Conservation (phyloP, 2,888 invertebrate species). For the Archips xylosteana region DNA sequence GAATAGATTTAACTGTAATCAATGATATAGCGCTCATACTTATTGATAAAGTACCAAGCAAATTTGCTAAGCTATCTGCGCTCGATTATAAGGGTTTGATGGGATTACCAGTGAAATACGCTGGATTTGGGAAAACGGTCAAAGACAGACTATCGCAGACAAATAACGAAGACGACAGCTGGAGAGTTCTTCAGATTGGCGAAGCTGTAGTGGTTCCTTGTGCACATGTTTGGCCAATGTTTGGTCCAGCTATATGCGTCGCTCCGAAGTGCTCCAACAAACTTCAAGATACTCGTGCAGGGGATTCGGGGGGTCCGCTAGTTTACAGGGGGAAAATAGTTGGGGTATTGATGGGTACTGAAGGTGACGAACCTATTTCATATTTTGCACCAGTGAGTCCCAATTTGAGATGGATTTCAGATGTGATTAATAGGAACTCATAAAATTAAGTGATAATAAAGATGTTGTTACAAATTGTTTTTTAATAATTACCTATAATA, state of each 20-base stretch:
- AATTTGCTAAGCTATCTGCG: background rate
- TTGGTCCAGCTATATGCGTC: background rate
- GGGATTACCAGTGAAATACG: conserved; percentile 9
- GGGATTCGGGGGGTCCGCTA: background rate
- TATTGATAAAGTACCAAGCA: background rate
- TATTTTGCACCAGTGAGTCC: background rate
- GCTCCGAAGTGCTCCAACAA: background rate
- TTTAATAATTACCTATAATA: background rate
- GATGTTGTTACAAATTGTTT: background rate
- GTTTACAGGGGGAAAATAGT: conserved; percentile 4
- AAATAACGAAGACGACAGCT: background rate
- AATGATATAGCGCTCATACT: background rate
- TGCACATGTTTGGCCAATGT: background rate
- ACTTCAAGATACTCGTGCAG: background rate
- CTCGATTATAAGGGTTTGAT: conserved; percentile 2
- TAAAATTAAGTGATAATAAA: background rate
- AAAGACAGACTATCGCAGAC: background rate
- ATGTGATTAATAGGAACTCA: background rate
- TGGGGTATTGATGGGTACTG: background rate
- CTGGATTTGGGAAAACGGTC: background rate
- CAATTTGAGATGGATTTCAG: background rate
- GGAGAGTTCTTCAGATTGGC: background rate
- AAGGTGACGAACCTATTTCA: background rate
- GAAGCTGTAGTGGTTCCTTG: background rate
- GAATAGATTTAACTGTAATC: too few species aligned